Conservation (phyloP, 2,113 vertebrate genomes). For the Sebastes schlegelii region DNA sequence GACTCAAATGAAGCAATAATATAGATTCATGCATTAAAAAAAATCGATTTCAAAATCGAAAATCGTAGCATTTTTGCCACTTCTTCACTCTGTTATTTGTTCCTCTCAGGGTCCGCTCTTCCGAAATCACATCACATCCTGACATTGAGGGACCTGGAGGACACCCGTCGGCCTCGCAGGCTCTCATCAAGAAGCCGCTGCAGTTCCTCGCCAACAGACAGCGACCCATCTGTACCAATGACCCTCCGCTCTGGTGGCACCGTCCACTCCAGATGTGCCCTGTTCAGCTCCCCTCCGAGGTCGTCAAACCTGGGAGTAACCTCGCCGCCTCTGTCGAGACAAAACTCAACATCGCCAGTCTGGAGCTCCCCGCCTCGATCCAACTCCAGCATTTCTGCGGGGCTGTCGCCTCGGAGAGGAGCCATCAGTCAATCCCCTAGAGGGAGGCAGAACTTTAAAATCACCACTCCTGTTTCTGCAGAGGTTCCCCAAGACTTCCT, state of each 20-base stretch:
- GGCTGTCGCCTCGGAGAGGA: slow-evolving; percentile 77
- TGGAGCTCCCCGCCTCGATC: slow-evolving; percentile 81
- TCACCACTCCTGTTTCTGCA: slow-evolving; percentile 74
- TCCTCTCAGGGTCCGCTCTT: slow-evolving; percentile 38
- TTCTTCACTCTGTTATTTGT: slow-evolving; percentile 6
- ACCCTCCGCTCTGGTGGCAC: slow-evolving; percentile 80
- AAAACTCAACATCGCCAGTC: slow-evolving; percentile 69
- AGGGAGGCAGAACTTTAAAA: slow-evolving; percentile 74
- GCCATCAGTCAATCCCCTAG: slow-evolving; percentile 65
- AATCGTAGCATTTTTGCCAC: neutral
- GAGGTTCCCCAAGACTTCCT: slow-evolving; percentile 83
- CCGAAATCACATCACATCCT: slow-evolving; percentile 88
- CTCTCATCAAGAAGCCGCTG: slow-evolving; percentile 82
- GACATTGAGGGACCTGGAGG: slow-evolving; percentile 88
- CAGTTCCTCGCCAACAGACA: slow-evolving; percentile 80
- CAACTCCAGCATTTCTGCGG: slow-evolving; percentile 79
- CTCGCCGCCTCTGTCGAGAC: slow-evolving; percentile 76
- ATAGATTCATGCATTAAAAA: too few species aligned
- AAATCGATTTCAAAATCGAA: too few species aligned
- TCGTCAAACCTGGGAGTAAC: slow-evolving; percentile 55
- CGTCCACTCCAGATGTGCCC: slow-evolving; percentile 61
- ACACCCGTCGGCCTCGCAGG: slow-evolving; percentile 84
- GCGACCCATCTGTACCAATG: slow-evolving; percentile 72
- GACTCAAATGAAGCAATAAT: too few species aligned
- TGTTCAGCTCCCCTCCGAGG: slow-evolving; percentile 76